These are phyloP conservation scores for Hemibagrus guttatus DNA, from an alignment of 2,797 vertebrate species.

Conservation along the genomic window DNA sequence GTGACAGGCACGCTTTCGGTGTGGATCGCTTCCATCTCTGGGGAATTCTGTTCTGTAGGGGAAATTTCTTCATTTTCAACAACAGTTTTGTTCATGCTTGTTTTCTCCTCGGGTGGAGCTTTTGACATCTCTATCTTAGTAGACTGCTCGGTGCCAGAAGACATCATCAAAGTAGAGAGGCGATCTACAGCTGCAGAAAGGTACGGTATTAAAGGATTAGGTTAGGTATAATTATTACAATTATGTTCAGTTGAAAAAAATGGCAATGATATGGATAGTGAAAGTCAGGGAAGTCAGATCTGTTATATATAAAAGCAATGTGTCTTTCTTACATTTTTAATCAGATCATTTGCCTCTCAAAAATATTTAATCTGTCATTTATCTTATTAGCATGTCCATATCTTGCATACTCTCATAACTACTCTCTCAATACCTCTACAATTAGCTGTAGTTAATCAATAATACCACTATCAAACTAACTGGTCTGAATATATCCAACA, in stretches of 20 bases:
- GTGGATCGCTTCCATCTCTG: constrained; percentile 32
- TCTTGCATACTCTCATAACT: neutral
- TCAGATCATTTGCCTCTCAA: neutral
- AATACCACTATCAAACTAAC: neutral
- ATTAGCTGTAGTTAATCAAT: neutral
- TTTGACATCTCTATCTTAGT: constrained; percentile 57
- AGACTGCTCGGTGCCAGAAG: constrained; percentile 67
- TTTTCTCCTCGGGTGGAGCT: constrained; percentile 44
- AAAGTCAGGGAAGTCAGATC: neutral
- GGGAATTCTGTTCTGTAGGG: constrained; percentile 46
- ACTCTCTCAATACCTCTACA: neutral
- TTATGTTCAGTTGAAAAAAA: constrained; percentile 1
- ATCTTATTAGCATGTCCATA: neutral
- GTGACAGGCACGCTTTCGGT: constrained; percentile 65
- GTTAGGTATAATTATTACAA: neutral
- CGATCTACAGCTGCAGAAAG: constrained; percentile 77
- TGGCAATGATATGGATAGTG: neutral
- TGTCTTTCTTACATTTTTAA: neutral
- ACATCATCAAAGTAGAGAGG: constrained; percentile 73
- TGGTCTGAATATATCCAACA: neutral
- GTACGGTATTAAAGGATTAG: constrained; percentile 28
- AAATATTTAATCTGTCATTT: neutral
- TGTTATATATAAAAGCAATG: neutral
- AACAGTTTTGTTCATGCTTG: constrained; percentile 47
- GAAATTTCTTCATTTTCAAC: constrained; percentile 37